These are phyloP conservation scores for Phyto melanocephala DNA, from an alignment of 2,888 invertebrate genomes.

Conservation along the genomic window DNA sequence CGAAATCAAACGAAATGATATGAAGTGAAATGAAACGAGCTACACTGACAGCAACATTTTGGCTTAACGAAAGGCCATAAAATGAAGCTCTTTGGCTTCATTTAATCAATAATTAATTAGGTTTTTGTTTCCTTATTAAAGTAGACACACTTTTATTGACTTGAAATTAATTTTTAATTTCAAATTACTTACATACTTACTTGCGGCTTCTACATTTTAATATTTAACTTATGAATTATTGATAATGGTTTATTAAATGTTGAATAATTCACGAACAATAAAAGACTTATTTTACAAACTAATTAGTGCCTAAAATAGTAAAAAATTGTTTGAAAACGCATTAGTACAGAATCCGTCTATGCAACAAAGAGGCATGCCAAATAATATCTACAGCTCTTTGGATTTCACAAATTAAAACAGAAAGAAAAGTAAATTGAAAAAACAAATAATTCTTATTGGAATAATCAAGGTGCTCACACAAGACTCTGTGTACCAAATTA, in stretches of 20 bases:
- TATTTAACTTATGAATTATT: not conserved
- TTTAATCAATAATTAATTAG: conserved; percentile 21
- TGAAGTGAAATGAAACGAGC: conserved; percentile 20
- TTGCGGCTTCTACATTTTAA: not conserved
- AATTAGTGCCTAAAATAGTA: too few species aligned
- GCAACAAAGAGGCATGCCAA: too few species aligned
- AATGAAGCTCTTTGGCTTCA: conserved; percentile 10
- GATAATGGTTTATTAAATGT: not conserved
- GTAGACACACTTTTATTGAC: not conserved
- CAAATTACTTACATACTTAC: too few species aligned
- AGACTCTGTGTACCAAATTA: too few species aligned
- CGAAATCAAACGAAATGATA: not conserved
- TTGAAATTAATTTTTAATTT: conserved; percentile 13
- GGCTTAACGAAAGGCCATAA: conserved; percentile 15
- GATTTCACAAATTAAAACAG: too few species aligned
- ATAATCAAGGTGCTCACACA: too few species aligned
- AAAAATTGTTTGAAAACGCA: too few species aligned
- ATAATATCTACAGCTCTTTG: too few species aligned
- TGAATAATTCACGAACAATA: not conserved
- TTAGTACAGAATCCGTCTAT: too few species aligned
- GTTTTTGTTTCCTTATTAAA: not conserved
- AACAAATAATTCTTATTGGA: too few species aligned
- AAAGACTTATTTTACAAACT: not conserved
- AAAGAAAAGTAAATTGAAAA: too few species aligned
- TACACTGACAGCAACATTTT: conserved; percentile 25